Evolutionary conservation across 2,888 invertebrate genomes (phyloP).

Genomic region (Oscheius sp.): DNA sequence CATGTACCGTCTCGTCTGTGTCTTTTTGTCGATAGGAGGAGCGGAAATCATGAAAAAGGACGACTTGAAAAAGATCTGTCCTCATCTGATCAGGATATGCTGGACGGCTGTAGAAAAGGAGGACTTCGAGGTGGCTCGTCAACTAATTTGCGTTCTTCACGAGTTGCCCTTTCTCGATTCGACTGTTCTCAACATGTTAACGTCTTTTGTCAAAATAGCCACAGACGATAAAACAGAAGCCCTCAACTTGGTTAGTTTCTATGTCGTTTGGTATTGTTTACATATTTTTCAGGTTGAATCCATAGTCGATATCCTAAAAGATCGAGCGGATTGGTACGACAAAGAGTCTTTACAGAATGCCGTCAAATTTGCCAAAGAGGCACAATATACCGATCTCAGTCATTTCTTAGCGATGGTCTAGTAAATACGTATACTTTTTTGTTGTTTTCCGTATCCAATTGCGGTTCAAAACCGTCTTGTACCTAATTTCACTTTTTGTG

Average conservation of each 20-base stretch:
- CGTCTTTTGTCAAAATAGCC: conserved; percentile 6
- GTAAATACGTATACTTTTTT: neutral
- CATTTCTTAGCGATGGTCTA: neutral
- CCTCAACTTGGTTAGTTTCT: neutral
- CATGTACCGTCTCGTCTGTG: conserved; percentile 24
- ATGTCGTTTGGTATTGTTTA: neutral
- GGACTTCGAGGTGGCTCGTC: conserved; percentile 14
- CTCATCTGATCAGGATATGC: conserved; percentile 4
- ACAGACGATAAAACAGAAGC: neutral
- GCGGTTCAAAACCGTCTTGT: too few species aligned
- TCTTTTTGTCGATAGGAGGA: conserved; percentile 34
- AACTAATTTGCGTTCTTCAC: conserved; percentile 18
- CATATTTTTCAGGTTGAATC: neutral
- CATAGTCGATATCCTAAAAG: conserved; percentile 1
- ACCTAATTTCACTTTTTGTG: too few species aligned
- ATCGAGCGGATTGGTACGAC: conserved; percentile 28
- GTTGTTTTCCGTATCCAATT: neutral
- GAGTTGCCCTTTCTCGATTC: conserved; percentile 9
- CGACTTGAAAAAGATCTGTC: conserved; percentile 12
- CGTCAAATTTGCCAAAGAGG: neutral
- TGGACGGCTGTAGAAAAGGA: conserved; percentile 13
- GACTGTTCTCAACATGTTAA: conserved; percentile 2
- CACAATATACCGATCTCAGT: neutral
- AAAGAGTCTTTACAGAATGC: conserved; percentile 16
- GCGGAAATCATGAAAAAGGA: conserved; percentile 17